Conservation (phyloP, 2,797 vertebrate genomes). For the Petrocephalus sullivani region DNA sequence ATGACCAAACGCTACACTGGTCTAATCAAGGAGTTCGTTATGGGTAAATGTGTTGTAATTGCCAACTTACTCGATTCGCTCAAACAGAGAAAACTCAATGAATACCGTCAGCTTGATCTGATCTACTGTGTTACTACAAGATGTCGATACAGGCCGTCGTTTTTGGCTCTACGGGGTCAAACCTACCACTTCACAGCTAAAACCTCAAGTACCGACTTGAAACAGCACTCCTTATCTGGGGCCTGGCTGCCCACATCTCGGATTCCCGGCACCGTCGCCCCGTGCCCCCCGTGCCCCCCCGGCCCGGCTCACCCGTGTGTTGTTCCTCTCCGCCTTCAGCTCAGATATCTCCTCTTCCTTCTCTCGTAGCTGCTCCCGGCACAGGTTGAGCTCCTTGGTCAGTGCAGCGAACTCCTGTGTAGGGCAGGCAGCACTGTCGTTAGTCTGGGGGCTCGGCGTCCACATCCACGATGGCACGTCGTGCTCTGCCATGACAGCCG, state of each 20-base stretch:
- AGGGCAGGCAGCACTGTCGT: neutral
- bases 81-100: neutral
- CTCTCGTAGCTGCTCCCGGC: conserved; percentile 89
- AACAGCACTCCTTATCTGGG: neutral
- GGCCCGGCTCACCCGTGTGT: conserved; percentile 77
- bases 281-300: too few relatives aligned
- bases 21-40: neutral
- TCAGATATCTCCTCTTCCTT: conserved; percentile 97
- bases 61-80: neutral
- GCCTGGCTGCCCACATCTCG: neutral
- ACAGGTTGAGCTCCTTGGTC: conserved; percentile 87
- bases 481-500: neutral
- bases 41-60: neutral
- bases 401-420: conserved; percentile 87
- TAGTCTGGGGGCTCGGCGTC: neutral
- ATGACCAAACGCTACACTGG: neutral
- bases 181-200: neutral
- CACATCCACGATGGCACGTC: neutral
- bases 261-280: neutral
- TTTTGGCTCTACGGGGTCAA: neutral
- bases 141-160: neutral
- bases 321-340: conserved; percentile 95
- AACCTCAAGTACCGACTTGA: neutral
- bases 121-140: neutral
- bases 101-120: neutral